Evolutionary conservation across 30 jellyfish, hydroid and myxozoan genomes (phyloP), one percentile per base, ranked within the genome.

Genomic region (Aurelia aurita): DNA sequence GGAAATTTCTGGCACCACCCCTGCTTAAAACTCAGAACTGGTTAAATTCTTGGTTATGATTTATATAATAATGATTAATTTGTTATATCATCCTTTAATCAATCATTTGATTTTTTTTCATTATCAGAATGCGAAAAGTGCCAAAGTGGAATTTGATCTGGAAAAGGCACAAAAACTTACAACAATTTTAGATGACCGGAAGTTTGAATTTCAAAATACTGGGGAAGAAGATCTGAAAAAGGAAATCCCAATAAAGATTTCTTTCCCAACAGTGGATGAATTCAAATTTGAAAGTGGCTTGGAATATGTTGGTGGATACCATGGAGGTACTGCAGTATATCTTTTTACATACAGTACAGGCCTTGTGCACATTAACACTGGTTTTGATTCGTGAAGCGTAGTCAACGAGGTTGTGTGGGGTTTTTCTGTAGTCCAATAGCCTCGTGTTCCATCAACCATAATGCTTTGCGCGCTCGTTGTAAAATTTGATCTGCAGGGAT

Each of bases 251-350:
- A 21, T 29, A 6, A 53, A 69, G 21, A 20, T 26, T 5, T 51
- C 73, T 11, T 49, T 23, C 19, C 19, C 34, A 43, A 25, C 32
- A 0, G 67, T 44, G 45, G 59, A 26, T n/a, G 71, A 55, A 26
- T 70, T 69, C 45, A 31, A 70, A 47, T 83, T 83, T 83, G 93
- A 83, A 22, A 44, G 32, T 70, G 93, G 93, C 5, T 44, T 69
- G 26, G 66, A 69, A 57, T 83, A 69, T 78, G 9, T 19, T 55
- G 93, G 93, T 10, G 16, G 25, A 2, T 83, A 53, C 59, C 20
- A 0, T 35, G 93, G 93, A 18, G 93, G 93, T 80, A 64, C 12
- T 39, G 15, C 51, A 39, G 12, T 39, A 9, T 39, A 39, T 7
- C 51, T 39, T 39, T 39, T 39, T 39, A 39, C 7, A 13, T 35